Conservation (phyloP, 2,113 vertebrate species). For the Vidua chalybeata region DNA sequence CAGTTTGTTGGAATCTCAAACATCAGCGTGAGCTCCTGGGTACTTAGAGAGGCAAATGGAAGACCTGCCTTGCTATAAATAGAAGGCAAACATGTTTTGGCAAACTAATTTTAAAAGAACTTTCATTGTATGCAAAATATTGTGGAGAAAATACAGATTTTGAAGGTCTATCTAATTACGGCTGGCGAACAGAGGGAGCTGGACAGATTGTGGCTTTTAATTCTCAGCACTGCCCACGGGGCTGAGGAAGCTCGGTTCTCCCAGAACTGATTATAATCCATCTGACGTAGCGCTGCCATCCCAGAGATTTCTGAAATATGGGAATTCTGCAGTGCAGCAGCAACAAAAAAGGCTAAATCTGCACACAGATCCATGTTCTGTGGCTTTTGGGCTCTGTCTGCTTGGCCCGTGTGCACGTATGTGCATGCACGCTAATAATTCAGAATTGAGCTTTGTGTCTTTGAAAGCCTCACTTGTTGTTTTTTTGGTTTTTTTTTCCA, state of each 20-base stretch:
- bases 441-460: neutral
- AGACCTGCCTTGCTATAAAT: neutral
- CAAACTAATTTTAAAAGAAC: neutral
- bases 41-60: neutral
- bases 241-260: neutral
- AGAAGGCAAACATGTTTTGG: neutral
- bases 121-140: neutral
- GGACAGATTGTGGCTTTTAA: conserved; percentile 57
- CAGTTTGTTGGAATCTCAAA: neutral
- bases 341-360: neutral
- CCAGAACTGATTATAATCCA: neutral
- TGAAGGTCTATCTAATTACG: neutral
- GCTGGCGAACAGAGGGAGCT: neutral
- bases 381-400: neutral
- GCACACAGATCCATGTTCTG: neutral
- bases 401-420: neutral
- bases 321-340: neutral
- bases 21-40: neutral
- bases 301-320: neutral
- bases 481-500: neutral
- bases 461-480: neutral
- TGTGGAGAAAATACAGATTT: neutral
- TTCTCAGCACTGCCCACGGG: neutral
- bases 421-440: neutral
- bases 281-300: neutral